Base-by-base conservation (phyloP, 2,797 vertebrate genomes). In the Rhinichthys osculus region DNA sequence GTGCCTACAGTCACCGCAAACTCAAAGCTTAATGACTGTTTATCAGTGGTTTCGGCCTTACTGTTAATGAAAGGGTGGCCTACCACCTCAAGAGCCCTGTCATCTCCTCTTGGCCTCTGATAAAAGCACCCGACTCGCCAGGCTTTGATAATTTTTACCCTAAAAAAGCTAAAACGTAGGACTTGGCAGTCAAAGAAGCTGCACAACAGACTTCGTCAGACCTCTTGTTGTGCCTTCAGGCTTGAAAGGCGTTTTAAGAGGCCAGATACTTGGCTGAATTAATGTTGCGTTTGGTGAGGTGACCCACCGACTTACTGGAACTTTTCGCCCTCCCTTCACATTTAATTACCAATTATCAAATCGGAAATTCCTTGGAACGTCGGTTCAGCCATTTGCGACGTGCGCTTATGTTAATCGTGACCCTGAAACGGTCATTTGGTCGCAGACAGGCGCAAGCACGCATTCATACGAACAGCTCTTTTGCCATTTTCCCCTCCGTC, bases 11-110 rank as follows among this genome's bases (percentile, higher is more conserved):
- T 59, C 72, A 66, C 62, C 23, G 44, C 81, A 47, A 42, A 38
- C 81, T 82, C 83, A 69, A 78, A 84, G 64, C 74, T 54, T 81
- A 85, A 78, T 83, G 67, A 83, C 74, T 86, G 66, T 82, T 82
- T 82, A 83, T 82, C 81, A 64, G 80, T 70, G 83, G 83, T 85
- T 78, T 85, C 38, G 77, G 35, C 71, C 73, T 70, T 50, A 44
- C 80, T 38, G 72, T 86, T 82, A 82, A 78, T 83, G 78, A 82
- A 78, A 82, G 74, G 81, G 73, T 79, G 66, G 74, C 54, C 69
- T 70, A 71, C 66, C 71, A 85, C 64, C 66, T 72, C 69, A 77
- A 70, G 52, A 72, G 74, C 73, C 59, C 62, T 79, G 40, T 86
- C 44, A 72, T 69, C 76, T 85, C 71, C 23, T 66, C 74, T 74